Evolutionary conservation across 2,113 vertebrate species (phyloP).

Genomic region (Menura novaehollandiae): DNA sequence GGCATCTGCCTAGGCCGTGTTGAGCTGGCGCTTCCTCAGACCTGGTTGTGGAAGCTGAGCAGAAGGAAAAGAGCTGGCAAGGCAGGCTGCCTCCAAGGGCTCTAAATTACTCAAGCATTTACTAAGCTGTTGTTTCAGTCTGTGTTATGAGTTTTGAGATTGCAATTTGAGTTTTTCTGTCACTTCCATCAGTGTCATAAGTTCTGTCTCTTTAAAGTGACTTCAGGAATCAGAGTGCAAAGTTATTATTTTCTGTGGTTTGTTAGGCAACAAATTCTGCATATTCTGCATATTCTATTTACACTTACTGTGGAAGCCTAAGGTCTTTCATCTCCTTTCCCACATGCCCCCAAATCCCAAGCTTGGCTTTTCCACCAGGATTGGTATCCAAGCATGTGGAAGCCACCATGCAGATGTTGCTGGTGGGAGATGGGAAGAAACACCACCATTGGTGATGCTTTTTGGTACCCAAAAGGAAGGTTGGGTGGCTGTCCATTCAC

Average conservation of each 20-base stretch:
- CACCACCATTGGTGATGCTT: background rate
- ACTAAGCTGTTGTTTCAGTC: background rate
- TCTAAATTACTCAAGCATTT: background rate
- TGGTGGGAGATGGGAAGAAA: background rate
- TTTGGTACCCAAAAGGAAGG: background rate
- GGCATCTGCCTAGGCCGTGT: background rate
- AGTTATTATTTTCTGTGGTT: background rate
- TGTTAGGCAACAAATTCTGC: background rate
- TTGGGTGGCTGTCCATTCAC: background rate
- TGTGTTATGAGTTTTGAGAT: background rate
- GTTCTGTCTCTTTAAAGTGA: background rate
- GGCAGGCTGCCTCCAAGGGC: background rate
- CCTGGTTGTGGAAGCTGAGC: background rate
- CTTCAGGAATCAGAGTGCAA: background rate
- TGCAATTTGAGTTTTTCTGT: background rate
- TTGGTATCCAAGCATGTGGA: background rate
- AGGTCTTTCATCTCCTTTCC: background rate
- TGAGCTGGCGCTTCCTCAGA: background rate
- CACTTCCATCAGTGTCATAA: background rate
- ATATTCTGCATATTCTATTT: background rate
- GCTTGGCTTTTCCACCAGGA: background rate
- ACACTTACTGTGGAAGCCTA: background rate
- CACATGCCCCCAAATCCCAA: background rate
- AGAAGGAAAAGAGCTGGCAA: background rate
- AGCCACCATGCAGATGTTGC: background rate